These are phyloP conservation scores for Drosophila dunni DNA, from an alignment of 1,140 invertebrate species.

Conservation along the genomic window DNA sequence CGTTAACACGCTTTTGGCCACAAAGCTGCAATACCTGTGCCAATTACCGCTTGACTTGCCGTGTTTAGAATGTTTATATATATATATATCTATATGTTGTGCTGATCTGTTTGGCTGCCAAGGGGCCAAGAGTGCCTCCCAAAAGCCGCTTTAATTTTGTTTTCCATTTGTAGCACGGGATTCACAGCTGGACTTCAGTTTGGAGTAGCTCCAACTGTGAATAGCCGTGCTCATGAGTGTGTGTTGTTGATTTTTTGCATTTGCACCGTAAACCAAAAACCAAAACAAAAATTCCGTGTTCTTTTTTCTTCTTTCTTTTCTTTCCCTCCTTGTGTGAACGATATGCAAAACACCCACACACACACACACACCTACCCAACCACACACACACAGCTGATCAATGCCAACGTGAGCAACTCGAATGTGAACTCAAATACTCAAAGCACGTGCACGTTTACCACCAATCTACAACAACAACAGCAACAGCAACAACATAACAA, in stretches of 20 bases:
- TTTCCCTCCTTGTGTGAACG: slow-evolving; percentile 72
- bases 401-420: slow-evolving; percentile 42
- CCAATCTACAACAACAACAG: slow-evolving; percentile 38
- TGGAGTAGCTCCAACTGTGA: slow-evolving; percentile 4
- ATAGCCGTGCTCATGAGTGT: background rate
- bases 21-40: slow-evolving; percentile 3
- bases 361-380: slow-evolving; percentile 30
- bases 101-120: background rate
- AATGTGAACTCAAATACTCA: slow-evolving; percentile 54
- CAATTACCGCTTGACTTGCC: slow-evolving; percentile 3
- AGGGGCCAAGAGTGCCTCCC: background rate
- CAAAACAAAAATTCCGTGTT: slow-evolving; percentile 59
- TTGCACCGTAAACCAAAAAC: slow-evolving; percentile 56
- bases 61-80: slow-evolving; percentile 27
- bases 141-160: background rate
- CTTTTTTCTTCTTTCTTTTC: slow-evolving; percentile 74
- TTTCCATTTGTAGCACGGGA: background rate
- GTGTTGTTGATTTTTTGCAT: slow-evolving; percentile 37
- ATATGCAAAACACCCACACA: slow-evolving; percentile 41
- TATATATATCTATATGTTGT: slow-evolving; percentile 19
- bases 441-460: slow-evolving; percentile 69
- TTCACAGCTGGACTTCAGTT: slow-evolving; percentile 4
- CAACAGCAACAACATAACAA: slow-evolving; percentile 49
- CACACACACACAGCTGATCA: slow-evolving; percentile 45
- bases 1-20: slow-evolving; percentile 35